phyloP scores from a whole-genome alignment of 2,888 invertebrate genomes.

The Phytoseiulus persimilis region DNA sequence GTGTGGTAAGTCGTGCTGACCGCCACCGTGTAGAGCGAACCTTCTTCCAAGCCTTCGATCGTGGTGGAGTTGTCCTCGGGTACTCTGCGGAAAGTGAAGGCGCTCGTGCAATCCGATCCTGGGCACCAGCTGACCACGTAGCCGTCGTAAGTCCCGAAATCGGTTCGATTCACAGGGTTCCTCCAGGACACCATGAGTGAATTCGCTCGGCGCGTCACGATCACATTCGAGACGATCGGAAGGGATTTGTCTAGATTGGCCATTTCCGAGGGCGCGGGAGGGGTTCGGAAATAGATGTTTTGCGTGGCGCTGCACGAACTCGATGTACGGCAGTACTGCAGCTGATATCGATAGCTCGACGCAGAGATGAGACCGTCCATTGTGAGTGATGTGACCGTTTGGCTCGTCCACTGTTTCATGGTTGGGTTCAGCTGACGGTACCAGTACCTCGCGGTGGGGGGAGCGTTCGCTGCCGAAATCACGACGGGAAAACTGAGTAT shows the following conservation, averaged over 20 bases:
- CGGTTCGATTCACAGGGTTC: neutral
- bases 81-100: neutral
- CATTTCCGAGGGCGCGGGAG: neutral
- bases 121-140: constrained; percentile 7
- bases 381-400: neutral
- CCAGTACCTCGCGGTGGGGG: neutral
- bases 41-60: neutral
- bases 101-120: neutral
- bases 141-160: neutral
- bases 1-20: neutral
- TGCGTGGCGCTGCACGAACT: neutral
- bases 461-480: neutral
- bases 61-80: neutral
- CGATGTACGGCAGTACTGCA: neutral
- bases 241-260: neutral
- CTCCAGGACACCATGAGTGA: neutral
- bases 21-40: neutral
- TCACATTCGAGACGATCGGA: neutral
- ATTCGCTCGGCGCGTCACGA: neutral
- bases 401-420: neutral
- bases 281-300: neutral
- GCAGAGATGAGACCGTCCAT: neutral
- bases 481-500: neutral
- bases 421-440: constrained; percentile 8
- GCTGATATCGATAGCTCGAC: constrained; percentile 8